These are phyloP conservation scores for Lophura swinhoii DNA, from an alignment of 2,797 vertebrate genomes.

Conservation along the genomic window DNA sequence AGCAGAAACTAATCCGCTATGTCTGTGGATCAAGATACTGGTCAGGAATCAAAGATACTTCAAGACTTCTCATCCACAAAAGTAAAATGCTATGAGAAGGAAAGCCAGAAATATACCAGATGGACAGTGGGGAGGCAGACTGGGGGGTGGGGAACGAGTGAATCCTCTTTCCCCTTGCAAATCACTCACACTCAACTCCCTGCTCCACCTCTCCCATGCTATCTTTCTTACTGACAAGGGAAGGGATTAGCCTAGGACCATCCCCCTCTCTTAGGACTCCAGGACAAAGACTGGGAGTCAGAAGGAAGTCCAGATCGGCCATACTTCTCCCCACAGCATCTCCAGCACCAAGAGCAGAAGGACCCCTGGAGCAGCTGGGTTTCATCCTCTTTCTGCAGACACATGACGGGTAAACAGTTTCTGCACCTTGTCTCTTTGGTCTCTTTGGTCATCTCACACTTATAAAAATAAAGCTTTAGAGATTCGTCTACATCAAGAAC, in stretches of 20 bases:
- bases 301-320: not conserved
- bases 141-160: not conserved
- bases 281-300: not conserved
- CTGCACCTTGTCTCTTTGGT: not conserved
- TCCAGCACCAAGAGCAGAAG: not conserved
- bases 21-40: not conserved
- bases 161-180: not conserved
- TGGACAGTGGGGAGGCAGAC: not conserved
- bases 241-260: not conserved
- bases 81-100: not conserved
- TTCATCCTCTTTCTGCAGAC: not conserved
- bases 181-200: not conserved
- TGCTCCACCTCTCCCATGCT: not conserved
- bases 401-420: not conserved
- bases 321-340: not conserved
- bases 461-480: not conserved
- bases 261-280: not conserved
- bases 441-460: not conserved
- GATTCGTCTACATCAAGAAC: not conserved
- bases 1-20: not conserved
- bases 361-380: not conserved
- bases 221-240: not conserved
- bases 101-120: not conserved
- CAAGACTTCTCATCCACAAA: not conserved
- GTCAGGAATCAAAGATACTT: not conserved